Evolutionary conservation across 2,888 invertebrate species (phyloP), one percentile per base, ranked within the genome.

Genomic region (Drosophila histrio): DNA sequence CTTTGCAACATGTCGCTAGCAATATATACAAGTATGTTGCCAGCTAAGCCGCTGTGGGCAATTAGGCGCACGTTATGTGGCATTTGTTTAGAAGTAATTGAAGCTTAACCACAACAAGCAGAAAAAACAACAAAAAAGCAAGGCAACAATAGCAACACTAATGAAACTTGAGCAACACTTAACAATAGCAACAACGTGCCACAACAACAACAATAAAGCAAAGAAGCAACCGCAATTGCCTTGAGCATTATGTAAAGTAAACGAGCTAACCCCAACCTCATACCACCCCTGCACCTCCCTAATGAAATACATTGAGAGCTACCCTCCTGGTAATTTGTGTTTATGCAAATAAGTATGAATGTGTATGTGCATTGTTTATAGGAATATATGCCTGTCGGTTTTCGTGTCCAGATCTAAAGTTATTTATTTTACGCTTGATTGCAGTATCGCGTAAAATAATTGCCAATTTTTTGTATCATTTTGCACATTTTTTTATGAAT

Each of bases 51-150:
- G 69, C 65, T 58, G 57, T 36, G 62, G 75, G 83, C 80, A 83
- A 86, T 83, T 83, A 83, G 72, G 77, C 73, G 69, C 80, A 63
- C 73, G 83, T 80, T 78, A 86, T 83, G 77, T 79, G 77, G 86
- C 86, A 72, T 83, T 83, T 86, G 78, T 72, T 80, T 86, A 80
- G 78, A 86, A 83, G 83, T 83, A 83, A 86, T 83, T 83, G 83
- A 83, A 80, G 83, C 86, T 62, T 76, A 83, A 83, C 83, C 76
- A 63, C 83, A 72, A 63, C 66, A 78, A n/a, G 59, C 39, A 43
- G n/a, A 19, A 36, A 13, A 50, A 46, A 46, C 32, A 11, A 65
- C 11, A 39, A 46, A 46, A 44, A 47, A 30, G 41, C 52, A 46
- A 62, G 59, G 38, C 67, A 70, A 59, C 67, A 65, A 54, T 59